Base-by-base conservation (phyloP, 1,140 invertebrate species). In the Psilanteris sp. region DNA sequence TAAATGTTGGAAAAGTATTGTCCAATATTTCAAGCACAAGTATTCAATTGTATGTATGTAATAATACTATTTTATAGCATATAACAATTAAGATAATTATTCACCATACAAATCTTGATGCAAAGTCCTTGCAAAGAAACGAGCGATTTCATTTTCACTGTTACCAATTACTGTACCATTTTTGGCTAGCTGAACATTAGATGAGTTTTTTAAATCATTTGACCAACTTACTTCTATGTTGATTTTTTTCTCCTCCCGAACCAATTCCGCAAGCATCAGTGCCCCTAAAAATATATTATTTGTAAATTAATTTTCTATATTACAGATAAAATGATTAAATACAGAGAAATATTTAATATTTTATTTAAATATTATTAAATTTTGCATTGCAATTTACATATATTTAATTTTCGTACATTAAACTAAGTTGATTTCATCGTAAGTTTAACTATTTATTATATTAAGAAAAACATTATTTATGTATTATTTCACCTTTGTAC, bases 21-120 rank as follows among this genome's bases (percentile, higher is more conserved):
- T n/a, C n/a, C n/a, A n/a, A n/a, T n/a, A n/a, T n/a, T n/a, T n/a
- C n/a, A n/a, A n/a, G n/a, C n/a, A n/a, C n/a, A n/a, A n/a, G n/a
- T n/a, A n/a, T n/a, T n/a, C n/a, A n/a, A n/a, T 20, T 20, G 18
- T 5, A 20, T 20, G 5, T 5, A 20, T 20, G 2, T 26, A 26
- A 31, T n/a, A 29, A 43, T 41, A 27, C 31, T 29, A 46, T 10
- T 31, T 16, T 16, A 52, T 34, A 5, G n/a, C n/a, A n/a, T n/a
- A n/a, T n/a, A n/a, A n/a, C n/a, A 24, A 24, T 15, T 22, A 13
- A 4, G 27, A 32, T 37, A n/a, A 27, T 15, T 39, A 13, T 31
- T 72, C 82, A 88, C 87, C 87, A 82, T 88, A 88, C 20, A 88
- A 73, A 15, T 81, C 46, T 8, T 41, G 14, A 26, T 77, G 66